phyloP scores from a whole-genome alignment of 2,888 invertebrate species.

The Cheilosia soror region DNA sequence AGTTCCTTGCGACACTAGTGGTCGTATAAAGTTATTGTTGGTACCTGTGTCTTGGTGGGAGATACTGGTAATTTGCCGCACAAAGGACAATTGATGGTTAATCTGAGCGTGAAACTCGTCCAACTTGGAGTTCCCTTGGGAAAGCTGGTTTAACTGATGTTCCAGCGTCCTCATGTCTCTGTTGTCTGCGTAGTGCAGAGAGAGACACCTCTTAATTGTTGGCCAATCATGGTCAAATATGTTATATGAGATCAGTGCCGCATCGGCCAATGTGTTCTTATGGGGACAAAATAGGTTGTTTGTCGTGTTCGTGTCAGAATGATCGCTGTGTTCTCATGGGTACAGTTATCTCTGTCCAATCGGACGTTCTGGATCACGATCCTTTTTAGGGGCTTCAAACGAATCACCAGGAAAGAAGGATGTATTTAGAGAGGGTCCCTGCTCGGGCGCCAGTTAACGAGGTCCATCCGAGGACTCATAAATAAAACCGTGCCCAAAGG shows the following conservation, averaged over 20 bases:
- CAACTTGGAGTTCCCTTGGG: constrained; percentile 48
- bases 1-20: neutral
- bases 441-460: no score
- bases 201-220: neutral
- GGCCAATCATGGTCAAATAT: constrained; percentile 1
- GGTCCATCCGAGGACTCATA: no score
- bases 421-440: neutral
- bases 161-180: constrained; percentile 32
- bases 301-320: no score
- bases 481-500: no score
- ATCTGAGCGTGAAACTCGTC: constrained; percentile 70
- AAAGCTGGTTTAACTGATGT: constrained; percentile 67
- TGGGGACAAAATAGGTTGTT: no score
- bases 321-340: no score
- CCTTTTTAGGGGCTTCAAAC: no score
- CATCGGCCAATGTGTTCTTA: neutral
- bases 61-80: constrained; percentile 36
- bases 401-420: no score
- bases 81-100: constrained; percentile 70
- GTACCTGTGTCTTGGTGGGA: neutral
- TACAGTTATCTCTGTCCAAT: no score
- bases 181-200: constrained; percentile 13
- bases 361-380: no score
- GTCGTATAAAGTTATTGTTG: no score
- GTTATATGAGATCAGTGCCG: constrained; percentile 1